Evolutionary conservation across 2,113 vertebrate species (phyloP), one percentile per base, ranked within the genome.

Genomic region (Siphamia tubifer): DNA sequence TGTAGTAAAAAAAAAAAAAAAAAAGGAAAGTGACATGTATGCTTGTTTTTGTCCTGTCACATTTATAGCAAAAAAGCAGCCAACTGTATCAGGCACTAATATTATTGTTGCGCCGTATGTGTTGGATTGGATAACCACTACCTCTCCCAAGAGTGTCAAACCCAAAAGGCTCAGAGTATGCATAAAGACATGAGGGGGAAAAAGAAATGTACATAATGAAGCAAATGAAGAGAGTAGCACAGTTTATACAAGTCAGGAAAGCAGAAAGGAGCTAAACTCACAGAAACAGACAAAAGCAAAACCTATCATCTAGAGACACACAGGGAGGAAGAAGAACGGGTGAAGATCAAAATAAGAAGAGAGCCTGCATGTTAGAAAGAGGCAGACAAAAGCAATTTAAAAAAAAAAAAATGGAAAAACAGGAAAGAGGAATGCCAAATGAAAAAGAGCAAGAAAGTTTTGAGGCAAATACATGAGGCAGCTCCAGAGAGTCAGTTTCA

Each of bases 11-110:
- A n/a, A n/a, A n/a, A n/a, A n/a, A n/a, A n/a, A n/a, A n/a, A n/a
- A 12, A 28, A 21, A 64, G 34, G 27, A 44, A 68, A 80, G 55
- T 67, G 48, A 40, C 56, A 62, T 31, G 38, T 8, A 21, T 39
- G 36, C 25, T 68, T 47, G 36, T 60, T 21, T 31, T 34, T 68
- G 54, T 32, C 27, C 51, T 52, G 11, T 20, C 31, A 43, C 15
- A 47, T 43, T 51, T 40, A 32, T 13, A 24, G 38, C 20, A 31
- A 30, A 40, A 16, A 19, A 27, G 10, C 17, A 20, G 17, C 17
- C n/a, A 2, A 42, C 11, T n/a, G 40, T 10, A 74, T 71, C 38
- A 47, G 51, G 25, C 31, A 13, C 21, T 68, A 43, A 55, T 30
- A 42, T 64, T 43, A 15, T 66, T 19, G 30, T 30, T 39, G 28